phyloP scores from a whole-genome alignment of 1,140 invertebrate genomes.

The Rhopalosiphum maidis region DNA sequence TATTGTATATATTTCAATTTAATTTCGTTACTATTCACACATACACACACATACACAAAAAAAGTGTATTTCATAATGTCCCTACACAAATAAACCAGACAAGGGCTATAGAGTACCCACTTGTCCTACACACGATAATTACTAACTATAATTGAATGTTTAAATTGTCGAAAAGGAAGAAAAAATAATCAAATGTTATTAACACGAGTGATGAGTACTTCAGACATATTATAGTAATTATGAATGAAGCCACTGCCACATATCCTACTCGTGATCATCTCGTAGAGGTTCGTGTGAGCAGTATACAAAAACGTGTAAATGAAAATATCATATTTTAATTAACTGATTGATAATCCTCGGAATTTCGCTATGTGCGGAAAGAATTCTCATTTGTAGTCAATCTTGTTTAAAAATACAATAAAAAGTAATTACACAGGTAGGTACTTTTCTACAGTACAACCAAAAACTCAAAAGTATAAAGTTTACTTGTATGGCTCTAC shows the following conservation, averaged over 20 bases:
- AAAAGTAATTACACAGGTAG: neutral
- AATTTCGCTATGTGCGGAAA: neutral
- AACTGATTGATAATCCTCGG: neutral
- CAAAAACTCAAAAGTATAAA: neutral
- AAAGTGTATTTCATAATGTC: neutral
- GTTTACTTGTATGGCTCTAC: neutral
- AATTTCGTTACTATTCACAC: neutral
- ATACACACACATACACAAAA: neutral
- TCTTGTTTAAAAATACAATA: neutral
- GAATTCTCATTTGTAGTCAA: neutral
- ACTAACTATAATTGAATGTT: constrained; percentile 8
- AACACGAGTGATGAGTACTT: neutral
- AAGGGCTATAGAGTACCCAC: neutral
- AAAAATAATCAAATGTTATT: neutral
- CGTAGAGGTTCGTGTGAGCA: neutral
- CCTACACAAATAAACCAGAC: neutral
- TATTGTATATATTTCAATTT: neutral
- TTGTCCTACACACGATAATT: neutral
- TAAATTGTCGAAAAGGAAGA: neutral
- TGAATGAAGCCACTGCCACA: neutral
- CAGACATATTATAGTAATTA: neutral
- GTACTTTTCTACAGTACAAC: neutral
- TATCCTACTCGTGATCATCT: neutral
- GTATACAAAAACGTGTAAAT: neutral
- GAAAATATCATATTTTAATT: neutral